Evolutionary conservation across 2,888 invertebrate genomes (phyloP), one percentile per base, ranked within the genome.

Genomic region (Hyles lineata): DNA sequence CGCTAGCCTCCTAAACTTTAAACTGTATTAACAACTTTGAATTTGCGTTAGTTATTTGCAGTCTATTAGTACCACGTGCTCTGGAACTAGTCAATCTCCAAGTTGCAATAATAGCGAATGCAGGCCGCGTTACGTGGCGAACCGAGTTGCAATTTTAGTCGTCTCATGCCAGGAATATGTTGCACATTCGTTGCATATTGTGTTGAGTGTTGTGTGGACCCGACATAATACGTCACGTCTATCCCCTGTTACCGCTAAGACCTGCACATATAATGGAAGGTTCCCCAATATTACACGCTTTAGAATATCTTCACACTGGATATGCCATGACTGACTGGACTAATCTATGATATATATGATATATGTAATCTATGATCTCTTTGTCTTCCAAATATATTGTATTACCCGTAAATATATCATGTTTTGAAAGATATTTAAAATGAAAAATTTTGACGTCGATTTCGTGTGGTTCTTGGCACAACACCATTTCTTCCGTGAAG

Each of bases 181-280:
- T 83, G 84, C 84, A 85, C 83, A 88, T 88, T 88, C 85, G 86
- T 86, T 85, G 88, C 84, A 87, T 83, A 85, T 82, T 84, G 86
- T 86, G 85, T 83, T 77, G 82, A 85, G 82, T 80, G 80, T 79
- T 80, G 79, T 82, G 82, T 78, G 80, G 80, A 82, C 81, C 82
- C 80, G 80, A 84, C 84, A 87, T 88, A 88, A 89, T 89, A 87
- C 85, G 86, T 89, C 88, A 90, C 88, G 87, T 85, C 78, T 79
- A 75, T 73, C 81, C 80, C 74, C 74, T 82, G 83, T 80, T 82
- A 79, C 82, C 82, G 76, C 83, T 82, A 82, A 84, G 82, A 81
- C 85, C 78, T 80, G 82, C 81, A 82, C 83, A 83, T 82, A 82
- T 81, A 84, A 84, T 83, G 78, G 84, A 83, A 85, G 82, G 80